Base-by-base conservation (phyloP, 2,797 vertebrate species). In the Nyctalus aviator region DNA sequence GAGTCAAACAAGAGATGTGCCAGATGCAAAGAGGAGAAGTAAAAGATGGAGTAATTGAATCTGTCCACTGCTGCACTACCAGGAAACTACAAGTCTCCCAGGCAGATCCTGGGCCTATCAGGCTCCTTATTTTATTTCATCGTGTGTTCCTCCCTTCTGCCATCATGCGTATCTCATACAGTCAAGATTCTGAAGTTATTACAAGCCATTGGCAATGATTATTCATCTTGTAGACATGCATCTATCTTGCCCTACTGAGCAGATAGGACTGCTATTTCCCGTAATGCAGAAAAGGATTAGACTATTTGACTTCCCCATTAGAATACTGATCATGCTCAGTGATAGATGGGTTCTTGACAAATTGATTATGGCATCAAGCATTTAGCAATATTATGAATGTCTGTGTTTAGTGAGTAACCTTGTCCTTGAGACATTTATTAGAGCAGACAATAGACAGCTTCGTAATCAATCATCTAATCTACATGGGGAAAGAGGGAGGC, bases 341-440 rank as follows among this genome's bases (percentile, higher is more conserved):
- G 1, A 84, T 89, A 85, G 83, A 73, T 92, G 37, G 50, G 59
- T 12, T 85, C 96, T 94, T 96, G 97, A 96, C 95, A 97, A 95
- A 96, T 91, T 32, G 0, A 90, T 96, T 37, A 41, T 48, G 94
- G 95, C 94, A 97, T 87, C 0, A 0, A 93, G 62, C 78, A 94
- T 97, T 96, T 95, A 91, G 90, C 82, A 95, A 88, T 84, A 81
- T 93, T 84, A 46, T 90, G 94, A 97, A 96, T 96, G 89, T 82
- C 81, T 95, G 64, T 77, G 27, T 82, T 84, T 85, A 77, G 93
- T 15, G 87, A 91, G 76, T 44, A 90, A 78, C 57, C 25, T 81
- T 95, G 37, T 68, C 93, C 94, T 87, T 32, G 15, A 72, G 95
- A 35, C 88, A 94, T 94, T 96, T 97, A 85, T 90, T 88, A 88